These are phyloP conservation scores for Momotus momota DNA, from an alignment of 2,797 vertebrate genomes.

Conservation along the genomic window DNA sequence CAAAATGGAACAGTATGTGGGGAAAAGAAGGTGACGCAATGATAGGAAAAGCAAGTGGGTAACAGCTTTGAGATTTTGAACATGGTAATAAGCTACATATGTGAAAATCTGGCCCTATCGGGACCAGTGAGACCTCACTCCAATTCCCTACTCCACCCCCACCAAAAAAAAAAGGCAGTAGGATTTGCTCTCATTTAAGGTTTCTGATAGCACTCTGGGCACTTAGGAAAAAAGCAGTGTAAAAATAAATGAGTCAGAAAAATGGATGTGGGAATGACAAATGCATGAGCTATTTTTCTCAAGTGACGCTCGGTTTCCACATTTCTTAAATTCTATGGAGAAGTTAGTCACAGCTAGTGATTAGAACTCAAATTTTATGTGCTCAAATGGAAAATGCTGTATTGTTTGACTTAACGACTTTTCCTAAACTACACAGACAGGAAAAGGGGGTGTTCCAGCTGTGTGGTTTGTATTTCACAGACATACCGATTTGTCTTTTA, in stretches of 20 bases:
- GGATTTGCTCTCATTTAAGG: neutral
- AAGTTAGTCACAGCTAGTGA: slow-evolving; percentile 24
- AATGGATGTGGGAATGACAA: slow-evolving; percentile 41
- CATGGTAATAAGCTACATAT: neutral
- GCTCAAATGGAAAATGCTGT: neutral
- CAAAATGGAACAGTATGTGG: neutral
- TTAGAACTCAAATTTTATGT: neutral
- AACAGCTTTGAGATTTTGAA: neutral
- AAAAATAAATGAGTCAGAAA: slow-evolving; percentile 44
- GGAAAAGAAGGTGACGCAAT: neutral
- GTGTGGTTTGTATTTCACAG: neutral
- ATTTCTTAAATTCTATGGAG: slow-evolving; percentile 9
- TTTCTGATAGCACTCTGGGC: neutral
- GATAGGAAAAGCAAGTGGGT: neutral
- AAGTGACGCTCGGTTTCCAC: neutral
- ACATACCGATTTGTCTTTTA: neutral
- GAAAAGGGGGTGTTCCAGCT: slow-evolving; percentile 29
- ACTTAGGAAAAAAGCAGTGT: slow-evolving; percentile 5
- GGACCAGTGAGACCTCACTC: neutral
- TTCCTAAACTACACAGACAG: slow-evolving; percentile 1
- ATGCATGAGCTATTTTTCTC: slow-evolving; percentile 19
- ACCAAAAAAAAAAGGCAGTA: neutral
- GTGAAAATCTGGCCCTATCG: neutral
- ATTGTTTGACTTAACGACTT: neutral
- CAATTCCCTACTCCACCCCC: neutral